Conservation (phyloP, 2,888 invertebrate genomes). For the Athalia circularis region DNA sequence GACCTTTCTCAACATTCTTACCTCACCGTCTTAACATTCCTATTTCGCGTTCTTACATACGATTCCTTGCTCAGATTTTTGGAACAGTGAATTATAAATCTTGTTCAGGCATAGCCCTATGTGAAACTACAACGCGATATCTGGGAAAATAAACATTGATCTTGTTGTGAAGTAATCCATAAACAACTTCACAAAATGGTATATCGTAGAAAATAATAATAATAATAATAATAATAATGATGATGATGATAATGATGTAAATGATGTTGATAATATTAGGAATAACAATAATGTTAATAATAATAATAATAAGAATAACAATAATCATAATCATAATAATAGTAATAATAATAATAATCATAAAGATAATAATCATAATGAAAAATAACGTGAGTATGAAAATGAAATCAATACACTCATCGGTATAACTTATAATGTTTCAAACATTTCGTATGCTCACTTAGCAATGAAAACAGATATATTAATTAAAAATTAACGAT, state of each 20-base stretch:
- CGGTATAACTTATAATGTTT: constrained; percentile 40
- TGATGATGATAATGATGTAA: constrained; percentile 50
- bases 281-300: constrained; percentile 46
- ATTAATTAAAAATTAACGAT: constrained; percentile 45
- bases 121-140: constrained; percentile 62
- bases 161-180: constrained; percentile 57
- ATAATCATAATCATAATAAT: too few relatives aligned
- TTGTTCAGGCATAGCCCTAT: constrained; percentile 57
- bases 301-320: constrained; percentile 47
- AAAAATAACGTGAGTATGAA: constrained; percentile 43
- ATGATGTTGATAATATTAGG: constrained; percentile 50
- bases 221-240: constrained; percentile 47
- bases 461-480: constrained; percentile 25
- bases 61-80: constrained; percentile 4
- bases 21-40: constrained; percentile 50
- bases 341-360: too few relatives aligned
- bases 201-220: constrained; percentile 4
- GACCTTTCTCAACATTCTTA: constrained; percentile 28
- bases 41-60: constrained; percentile 21
- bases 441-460: constrained; percentile 29
- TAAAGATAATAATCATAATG: constrained; percentile 49
- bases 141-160: constrained; percentile 61
- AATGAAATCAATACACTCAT: constrained; percentile 33
- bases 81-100: constrained; percentile 54
- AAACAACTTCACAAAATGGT: constrained; percentile 54